phyloP scores from a whole-genome alignment of 2,888 invertebrate species.

The Melinaea marsaeus region DNA sequence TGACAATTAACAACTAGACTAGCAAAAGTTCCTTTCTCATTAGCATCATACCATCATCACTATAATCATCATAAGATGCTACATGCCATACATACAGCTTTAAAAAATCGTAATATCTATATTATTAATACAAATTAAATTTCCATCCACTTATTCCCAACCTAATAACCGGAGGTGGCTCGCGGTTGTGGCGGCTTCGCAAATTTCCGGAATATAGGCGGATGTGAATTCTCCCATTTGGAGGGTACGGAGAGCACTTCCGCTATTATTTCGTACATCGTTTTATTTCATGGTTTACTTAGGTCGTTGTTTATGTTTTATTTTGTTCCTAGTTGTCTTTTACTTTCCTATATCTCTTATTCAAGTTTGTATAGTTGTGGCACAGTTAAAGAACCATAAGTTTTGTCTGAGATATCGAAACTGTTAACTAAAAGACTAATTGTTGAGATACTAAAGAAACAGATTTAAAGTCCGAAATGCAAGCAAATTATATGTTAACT shows the following conservation, averaged over 20 bases:
- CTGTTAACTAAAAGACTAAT: no score
- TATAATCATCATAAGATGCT: no score
- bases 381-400: no score
- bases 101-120: neutral
- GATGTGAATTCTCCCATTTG: slow-evolving; percentile 63
- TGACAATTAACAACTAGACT: no score
- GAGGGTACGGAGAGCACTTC: slow-evolving; percentile 51
- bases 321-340: neutral
- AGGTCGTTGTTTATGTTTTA: slow-evolving; percentile 24
- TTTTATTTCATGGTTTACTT: slow-evolving; percentile 18
- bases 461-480: no score
- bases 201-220: slow-evolving; percentile 68
- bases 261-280: slow-evolving; percentile 56
- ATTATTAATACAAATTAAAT: slow-evolving; percentile 22
- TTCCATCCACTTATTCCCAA: slow-evolving; percentile 24
- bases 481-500: no score
- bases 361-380: neutral
- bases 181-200: slow-evolving; percentile 54
- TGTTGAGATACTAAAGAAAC: no score
- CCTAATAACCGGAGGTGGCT: slow-evolving; percentile 47
- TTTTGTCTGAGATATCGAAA: no score
- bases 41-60: no score
- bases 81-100: no score
- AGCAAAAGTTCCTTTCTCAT: no score
- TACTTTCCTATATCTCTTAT: no score